phyloP scores from a whole-genome alignment of 2,888 invertebrate genomes.

The Cyaniris semiargus region DNA sequence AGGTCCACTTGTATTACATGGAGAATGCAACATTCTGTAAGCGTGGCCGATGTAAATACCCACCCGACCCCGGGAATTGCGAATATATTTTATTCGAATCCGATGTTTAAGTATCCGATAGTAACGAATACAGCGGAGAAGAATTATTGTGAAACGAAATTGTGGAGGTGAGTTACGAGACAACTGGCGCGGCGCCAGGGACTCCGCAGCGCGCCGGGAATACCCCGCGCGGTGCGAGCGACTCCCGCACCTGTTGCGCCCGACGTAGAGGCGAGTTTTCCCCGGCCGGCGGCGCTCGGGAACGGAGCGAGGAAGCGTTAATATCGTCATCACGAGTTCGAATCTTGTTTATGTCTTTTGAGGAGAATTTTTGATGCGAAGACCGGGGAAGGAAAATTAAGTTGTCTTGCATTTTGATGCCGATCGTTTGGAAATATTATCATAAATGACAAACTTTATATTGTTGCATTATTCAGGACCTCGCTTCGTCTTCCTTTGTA shows the following conservation, averaged over 20 bases:
- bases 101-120: slow-evolving; percentile 21
- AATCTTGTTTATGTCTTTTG: slow-evolving; percentile 32
- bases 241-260: slow-evolving; percentile 3
- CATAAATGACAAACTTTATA: slow-evolving; percentile 25
- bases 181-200: slow-evolving; percentile 26
- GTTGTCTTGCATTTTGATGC: slow-evolving; percentile 27
- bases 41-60: not conserved
- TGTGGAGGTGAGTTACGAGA: slow-evolving; percentile 27
- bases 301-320: slow-evolving; percentile 22
- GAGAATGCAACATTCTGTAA: not conserved
- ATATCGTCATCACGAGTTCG: slow-evolving; percentile 34
- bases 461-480: slow-evolving; percentile 16
- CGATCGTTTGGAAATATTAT: slow-evolving; percentile 20
- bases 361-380: slow-evolving; percentile 26
- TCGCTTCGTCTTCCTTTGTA: not conserved
- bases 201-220: slow-evolving; percentile 8
- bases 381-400: slow-evolving; percentile 31
- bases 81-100: slow-evolving; percentile 15
- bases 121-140: slow-evolving; percentile 15
- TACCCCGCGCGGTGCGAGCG: not conserved
- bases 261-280: slow-evolving; percentile 15
- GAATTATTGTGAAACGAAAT: slow-evolving; percentile 26
- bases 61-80: not conserved
- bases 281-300: not conserved
- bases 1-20: not conserved